These are phyloP conservation scores for Allochrocebus solatus DNA, from an alignment of 2,797 vertebrate species.

Conservation along the genomic window DNA sequence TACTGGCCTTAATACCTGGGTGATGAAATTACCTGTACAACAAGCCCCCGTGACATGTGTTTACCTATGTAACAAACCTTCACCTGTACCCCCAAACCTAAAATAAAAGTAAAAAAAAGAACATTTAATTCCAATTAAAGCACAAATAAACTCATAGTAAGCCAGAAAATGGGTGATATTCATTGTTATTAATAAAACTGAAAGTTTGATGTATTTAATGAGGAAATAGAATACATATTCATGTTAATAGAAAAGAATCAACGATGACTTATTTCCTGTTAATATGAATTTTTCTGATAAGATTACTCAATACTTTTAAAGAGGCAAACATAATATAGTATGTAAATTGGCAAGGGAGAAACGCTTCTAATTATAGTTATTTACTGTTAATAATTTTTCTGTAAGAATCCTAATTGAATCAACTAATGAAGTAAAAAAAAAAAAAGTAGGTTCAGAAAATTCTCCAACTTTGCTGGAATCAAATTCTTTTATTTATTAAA, in stretches of 20 bases:
- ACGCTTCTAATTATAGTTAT: neutral
- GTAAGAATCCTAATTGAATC: neutral
- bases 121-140: neutral
- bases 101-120: neutral
- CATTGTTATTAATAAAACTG: neutral
- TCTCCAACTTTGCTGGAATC: neutral
- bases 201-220: neutral
- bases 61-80: too few relatives aligned
- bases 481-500: neutral
- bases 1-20: too few relatives aligned
- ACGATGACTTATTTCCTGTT: neutral
- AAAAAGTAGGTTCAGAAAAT: neutral
- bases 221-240: neutral
- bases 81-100: too few relatives aligned
- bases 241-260: neutral
- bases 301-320: neutral
- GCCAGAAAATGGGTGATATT: neutral
- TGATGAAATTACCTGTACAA: too few relatives aligned
- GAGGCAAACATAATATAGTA: neutral
- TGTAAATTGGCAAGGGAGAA: neutral
- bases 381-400: neutral
- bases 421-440: neutral
- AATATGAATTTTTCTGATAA: neutral
- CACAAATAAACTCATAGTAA: neutral
- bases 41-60: fast-evolving